phyloP scores from a whole-genome alignment of 2,113 vertebrate species.

The Leucoraja erinaceus region DNA sequence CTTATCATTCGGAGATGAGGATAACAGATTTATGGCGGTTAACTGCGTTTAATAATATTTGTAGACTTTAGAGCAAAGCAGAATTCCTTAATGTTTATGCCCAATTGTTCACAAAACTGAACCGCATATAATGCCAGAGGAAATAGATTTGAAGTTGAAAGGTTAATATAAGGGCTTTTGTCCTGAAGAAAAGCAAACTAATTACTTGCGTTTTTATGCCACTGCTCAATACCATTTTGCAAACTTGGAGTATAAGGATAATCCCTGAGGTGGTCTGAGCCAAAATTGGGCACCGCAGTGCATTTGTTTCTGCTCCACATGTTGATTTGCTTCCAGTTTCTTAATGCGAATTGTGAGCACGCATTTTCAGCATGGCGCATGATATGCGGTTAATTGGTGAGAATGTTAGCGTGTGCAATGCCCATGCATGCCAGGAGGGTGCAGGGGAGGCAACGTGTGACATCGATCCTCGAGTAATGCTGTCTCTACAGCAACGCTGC shows the following conservation, averaged over 20 bases:
- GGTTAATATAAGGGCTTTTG: not conserved
- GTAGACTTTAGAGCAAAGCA: not conserved
- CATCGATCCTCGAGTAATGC: no score
- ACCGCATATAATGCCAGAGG: not conserved
- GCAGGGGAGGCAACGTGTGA: no score
- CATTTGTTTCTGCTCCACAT: no score
- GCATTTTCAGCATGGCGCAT: no score
- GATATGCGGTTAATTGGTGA: no score
- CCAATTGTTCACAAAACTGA: not conserved
- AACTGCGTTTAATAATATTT: not conserved
- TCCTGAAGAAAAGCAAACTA: not conserved
- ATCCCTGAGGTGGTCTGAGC: not conserved
- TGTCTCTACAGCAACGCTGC: no score
- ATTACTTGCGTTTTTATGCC: not conserved
- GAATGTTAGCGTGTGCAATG: no score
- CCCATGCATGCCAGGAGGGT: no score
- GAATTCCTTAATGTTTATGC: not conserved
- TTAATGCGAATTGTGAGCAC: no score
- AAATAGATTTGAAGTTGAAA: not conserved
- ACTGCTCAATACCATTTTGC: not conserved
- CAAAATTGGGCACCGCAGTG: no score
- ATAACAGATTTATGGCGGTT: not conserved
- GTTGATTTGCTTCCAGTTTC: no score
- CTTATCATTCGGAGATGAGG: not conserved
- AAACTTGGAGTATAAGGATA: not conserved